Base-by-base conservation (phyloP, 2,797 vertebrate species). In the Scleropages formosus region DNA sequence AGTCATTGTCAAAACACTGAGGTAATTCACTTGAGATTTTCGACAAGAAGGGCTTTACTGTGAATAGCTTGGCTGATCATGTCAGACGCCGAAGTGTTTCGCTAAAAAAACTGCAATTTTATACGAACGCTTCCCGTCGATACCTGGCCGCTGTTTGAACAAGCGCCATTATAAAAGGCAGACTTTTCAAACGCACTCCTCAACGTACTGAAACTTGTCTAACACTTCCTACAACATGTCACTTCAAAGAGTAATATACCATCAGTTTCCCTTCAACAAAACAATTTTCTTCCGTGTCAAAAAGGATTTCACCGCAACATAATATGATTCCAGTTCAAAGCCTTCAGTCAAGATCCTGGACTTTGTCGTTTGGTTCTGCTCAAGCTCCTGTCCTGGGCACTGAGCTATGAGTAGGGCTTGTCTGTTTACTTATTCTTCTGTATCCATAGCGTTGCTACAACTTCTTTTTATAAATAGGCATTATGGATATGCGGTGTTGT, bases 251-350 rank as follows among this genome's bases (percentile, higher is more conserved):
- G 39, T 51, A 22, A 60, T 24, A 31, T 18, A 60, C 20, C 39
- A 59, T 44, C 53, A 59, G 16, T 51, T 63, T 31, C 82, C 65
- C 72, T 74, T 72, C 66, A 77, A 77, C 51, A 31, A 56, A 18
- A 39, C 47, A 13, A 46, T 60, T 58, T 61, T 53, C 64, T 69
- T 68, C 44, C 59, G 31, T 44, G 31, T 24, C 53, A 24, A 46
- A 75, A n/a, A 24, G 65, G 65, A 75, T 75, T 75, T 75, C 20
- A 60, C n/a, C 18, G 24, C 65, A 44, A 16, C 31, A 59, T 61
- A 39, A 8, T 39, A 16, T 3, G 46, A 31, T 51, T 51, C 20
- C 39, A 61, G 63, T 75, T 47, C 53, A 68, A 58, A 47, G 39
- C 75, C 44, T 53, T 62, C 15, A 46, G 59, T 22, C 27, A 53